Conservation (phyloP, 2,888 invertebrate genomes). For the Cylindroiulus punctatus region DNA sequence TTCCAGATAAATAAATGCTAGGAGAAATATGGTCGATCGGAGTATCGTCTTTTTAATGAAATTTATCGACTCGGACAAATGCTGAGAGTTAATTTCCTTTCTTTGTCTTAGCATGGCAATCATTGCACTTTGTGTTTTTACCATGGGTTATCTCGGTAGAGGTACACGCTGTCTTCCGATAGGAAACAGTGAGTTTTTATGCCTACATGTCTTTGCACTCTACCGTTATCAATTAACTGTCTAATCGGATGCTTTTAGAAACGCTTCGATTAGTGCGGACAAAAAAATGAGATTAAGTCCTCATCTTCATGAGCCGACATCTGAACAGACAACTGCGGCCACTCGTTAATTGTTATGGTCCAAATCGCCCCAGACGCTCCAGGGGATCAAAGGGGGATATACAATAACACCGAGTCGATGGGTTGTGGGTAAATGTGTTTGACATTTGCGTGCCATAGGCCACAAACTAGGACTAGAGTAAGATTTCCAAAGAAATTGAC, state of each 20-base stretch:
- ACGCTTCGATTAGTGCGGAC: constrained; percentile 35
- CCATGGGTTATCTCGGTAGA: constrained; percentile 17
- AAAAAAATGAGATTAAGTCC: constrained; percentile 37
- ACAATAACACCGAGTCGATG: not conserved
- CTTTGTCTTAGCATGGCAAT: constrained; percentile 22
- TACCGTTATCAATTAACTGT: constrained; percentile 45
- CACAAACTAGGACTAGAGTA: not conserved
- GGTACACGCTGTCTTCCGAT: constrained; percentile 36
- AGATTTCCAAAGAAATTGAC: constrained; percentile 26
- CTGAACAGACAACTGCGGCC: constrained; percentile 22
- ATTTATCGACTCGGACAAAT: constrained; percentile 2
- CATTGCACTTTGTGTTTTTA: constrained; percentile 25
- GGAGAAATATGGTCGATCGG: not conserved
- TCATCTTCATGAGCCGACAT: constrained; percentile 42
- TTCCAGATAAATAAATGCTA: not conserved
- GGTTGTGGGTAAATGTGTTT: constrained; percentile 2
- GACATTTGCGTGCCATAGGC: not conserved
- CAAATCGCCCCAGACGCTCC: constrained; percentile 28
- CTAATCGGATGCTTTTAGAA: constrained; percentile 47
- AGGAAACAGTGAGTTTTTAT: not conserved
- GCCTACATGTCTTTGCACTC: constrained; percentile 43
- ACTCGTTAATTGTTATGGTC: constrained; percentile 29
- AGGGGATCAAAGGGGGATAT: constrained; percentile 25
- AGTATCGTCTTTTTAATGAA: constrained; percentile 16
- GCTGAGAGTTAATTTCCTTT: constrained; percentile 37